Percentiles rank a stretch among this genome's conserved stretches.
phyloP scores from a whole-genome alignment of 2,113 vertebrate species.

The Alces alces region DNA sequence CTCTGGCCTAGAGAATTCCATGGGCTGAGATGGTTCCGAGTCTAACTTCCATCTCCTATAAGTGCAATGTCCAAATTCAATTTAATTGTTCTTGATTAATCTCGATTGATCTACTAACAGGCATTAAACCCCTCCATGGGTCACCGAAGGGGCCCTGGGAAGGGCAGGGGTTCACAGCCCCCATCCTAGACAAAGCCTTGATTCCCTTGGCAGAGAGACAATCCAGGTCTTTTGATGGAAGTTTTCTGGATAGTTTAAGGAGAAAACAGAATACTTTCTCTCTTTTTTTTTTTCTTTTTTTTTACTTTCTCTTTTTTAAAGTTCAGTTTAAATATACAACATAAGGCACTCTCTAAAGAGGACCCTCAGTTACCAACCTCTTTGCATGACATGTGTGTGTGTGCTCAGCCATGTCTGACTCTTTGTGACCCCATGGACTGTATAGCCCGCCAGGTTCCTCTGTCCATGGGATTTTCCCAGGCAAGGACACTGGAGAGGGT shows the following conservation, averaged over 20 bases:
- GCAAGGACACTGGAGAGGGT: neutral
- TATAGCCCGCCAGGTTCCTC: neutral
- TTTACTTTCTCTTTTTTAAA: neutral
- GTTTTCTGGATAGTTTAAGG: neutral
- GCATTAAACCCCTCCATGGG: neutral
- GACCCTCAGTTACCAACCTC: neutral
- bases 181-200: neutral
- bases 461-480: neutral
- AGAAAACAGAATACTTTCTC: neutral
- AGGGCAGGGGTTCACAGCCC: fast-evolving
- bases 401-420: neutral
- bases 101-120: neutral
- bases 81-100: neutral
- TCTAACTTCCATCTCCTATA: neutral
- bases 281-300: too few species aligned
- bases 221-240: neutral
- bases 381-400: neutral
- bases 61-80: neutral
- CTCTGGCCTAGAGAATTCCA: neutral
- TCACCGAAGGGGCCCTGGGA: neutral
- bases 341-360: neutral
- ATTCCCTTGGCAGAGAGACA: neutral
- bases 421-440: neutral
- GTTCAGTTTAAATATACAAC: neutral
- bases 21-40: neutral